Evolutionary conservation across 1,140 invertebrate genomes (phyloP).

Genomic region (Microplitis demolitor): DNA sequence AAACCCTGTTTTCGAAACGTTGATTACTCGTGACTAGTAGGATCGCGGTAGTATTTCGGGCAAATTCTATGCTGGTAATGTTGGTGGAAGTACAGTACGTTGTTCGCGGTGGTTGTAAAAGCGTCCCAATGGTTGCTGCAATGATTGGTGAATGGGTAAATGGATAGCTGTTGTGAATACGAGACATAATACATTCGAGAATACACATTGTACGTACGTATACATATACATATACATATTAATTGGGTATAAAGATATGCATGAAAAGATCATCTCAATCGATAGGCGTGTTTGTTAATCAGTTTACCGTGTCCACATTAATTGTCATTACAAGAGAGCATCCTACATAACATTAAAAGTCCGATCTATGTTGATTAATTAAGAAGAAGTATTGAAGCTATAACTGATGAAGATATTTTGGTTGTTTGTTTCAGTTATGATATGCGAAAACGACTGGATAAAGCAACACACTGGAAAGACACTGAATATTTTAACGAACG

Average conservation of each 20-base stretch:
- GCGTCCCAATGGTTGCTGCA: neutral
- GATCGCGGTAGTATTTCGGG: slow-evolving; percentile 3
- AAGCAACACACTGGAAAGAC: slow-evolving; percentile 66
- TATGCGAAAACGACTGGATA: slow-evolving; percentile 62
- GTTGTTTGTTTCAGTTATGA: slow-evolving; percentile 65
- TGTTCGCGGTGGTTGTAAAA: neutral
- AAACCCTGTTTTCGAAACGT: slow-evolving; percentile 3
- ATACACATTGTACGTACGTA: slow-evolving; percentile 7
- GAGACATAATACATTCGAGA: neutral
- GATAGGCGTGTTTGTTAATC: slow-evolving; percentile 24
- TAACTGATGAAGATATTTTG: neutral
- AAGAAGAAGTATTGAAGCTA: neutral
- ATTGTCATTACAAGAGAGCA: slow-evolving; percentile 29
- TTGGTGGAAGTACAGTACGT: slow-evolving; percentile 1
- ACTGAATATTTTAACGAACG: slow-evolving; percentile 64
- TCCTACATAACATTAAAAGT: too few relatives aligned
- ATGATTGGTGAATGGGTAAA: neutral
- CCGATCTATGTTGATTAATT: too few relatives aligned
- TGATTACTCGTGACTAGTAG: slow-evolving; percentile 14
- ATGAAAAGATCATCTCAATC: too few relatives aligned
- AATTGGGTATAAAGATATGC: neutral
- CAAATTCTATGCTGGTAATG: slow-evolving; percentile 15
- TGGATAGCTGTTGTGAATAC: slow-evolving; percentile 13
- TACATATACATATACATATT: slow-evolving; percentile 2
- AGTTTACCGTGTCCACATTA: slow-evolving; percentile 31